Base-by-base conservation (phyloP, 2,888 invertebrate genomes). In the Euzetes globulus region DNA sequence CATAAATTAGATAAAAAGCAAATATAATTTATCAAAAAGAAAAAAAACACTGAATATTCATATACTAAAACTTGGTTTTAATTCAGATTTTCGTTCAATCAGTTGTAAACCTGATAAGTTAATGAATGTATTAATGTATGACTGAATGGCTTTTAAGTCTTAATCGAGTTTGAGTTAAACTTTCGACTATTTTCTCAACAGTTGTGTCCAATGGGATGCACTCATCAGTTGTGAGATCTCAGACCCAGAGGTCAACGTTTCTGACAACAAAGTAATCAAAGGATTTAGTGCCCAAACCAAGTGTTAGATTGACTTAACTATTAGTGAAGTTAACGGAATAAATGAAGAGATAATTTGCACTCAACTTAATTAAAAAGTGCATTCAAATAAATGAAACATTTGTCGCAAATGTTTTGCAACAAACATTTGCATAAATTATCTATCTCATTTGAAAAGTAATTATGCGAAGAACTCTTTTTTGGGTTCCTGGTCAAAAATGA, bases 1-100 rank as follows among this genome's bases (percentile, higher is more conserved):
- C 50, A 50, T 50, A 50, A 50, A 19, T 50, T n/a, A 50, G 50
- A 50, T 50, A 50, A 50, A 50, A 50, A 50, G 50, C 50, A 50
- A 50, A 50, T 41, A 50, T 50, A 50, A 50, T 50, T 50, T 6
- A 41, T 41, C 41, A 41, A n/a, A n/a, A n/a, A n/a, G 11, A 41
- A 41, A 41, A 41, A 13, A 33, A 13, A 13, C 13, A 13, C 9
- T 41, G 41, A 41, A 41, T 41, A 41, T 41, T 41, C 41, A 41
- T 41, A 41, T 41, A 13, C 7, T 11, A 41, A 13, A 41, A 7
- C 7, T 41, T 41, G 13, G 13, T 41, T 41, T 11, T 7, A 41
- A 41, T 13, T 13, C 13, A 9, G 41, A 41, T 41, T 41, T 41
- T 13, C 1, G 41, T 41, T 41, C 41, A 41, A 41, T 41, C 41